Conservation (phyloP, 2,113 vertebrate species). For the Chamaea fasciata region DNA sequence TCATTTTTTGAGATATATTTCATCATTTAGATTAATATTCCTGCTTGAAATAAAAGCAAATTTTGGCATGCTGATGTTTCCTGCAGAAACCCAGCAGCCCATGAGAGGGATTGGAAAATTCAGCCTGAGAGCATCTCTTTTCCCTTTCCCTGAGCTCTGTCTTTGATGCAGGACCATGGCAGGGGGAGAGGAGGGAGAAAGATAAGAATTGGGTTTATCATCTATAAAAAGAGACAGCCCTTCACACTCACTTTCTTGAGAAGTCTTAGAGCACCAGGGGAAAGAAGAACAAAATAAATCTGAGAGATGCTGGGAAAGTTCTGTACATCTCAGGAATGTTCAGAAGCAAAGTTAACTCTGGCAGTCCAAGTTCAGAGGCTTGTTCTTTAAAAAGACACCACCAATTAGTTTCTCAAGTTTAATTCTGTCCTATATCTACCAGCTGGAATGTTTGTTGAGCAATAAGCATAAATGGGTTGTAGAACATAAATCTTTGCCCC, state of each 20-base stretch:
- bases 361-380: neutral
- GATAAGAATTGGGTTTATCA: constrained; percentile 2
- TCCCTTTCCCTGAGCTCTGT: neutral
- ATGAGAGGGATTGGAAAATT: neutral
- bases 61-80: neutral
- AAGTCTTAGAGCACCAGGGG: neutral
- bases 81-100: neutral
- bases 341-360: neutral
- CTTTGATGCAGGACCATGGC: neutral
- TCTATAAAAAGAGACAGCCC: constrained; percentile 15
- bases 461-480: neutral
- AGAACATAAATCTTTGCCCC: neutral
- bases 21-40: neutral
- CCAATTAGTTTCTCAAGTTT: neutral
- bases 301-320: neutral
- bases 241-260: constrained; percentile 14
- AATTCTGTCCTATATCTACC: neutral
- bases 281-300: neutral
- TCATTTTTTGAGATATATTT: neutral
- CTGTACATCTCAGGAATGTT: neutral
- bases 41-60: neutral
- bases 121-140: neutral
- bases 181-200: neutral
- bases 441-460: neutral
- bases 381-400: neutral